Percentiles rank a stretch among this genome's conserved stretches.
phyloP scores from a whole-genome alignment of 1,140 invertebrate genomes.

The Caenorhabditis inopinata region DNA sequence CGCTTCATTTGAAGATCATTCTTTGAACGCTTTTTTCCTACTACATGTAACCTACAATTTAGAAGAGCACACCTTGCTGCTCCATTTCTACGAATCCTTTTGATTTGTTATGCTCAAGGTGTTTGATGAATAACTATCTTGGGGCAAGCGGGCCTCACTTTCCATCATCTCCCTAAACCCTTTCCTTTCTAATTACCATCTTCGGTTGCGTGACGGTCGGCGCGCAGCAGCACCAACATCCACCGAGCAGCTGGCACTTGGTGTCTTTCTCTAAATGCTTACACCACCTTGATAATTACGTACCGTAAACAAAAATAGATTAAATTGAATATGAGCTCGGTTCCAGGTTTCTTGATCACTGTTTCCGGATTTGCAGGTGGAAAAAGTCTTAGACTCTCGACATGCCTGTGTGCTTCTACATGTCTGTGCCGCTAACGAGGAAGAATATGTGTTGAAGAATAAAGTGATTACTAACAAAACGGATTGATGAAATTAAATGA shows the following conservation, averaged over 20 bases:
- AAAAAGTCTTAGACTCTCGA: background rate
- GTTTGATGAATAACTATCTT: constrained; percentile 12
- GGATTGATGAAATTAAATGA: background rate
- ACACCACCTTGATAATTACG: constrained; percentile 4
- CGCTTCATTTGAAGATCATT: no score
- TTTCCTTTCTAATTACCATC: constrained; percentile 17
- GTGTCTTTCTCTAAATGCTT: constrained; percentile 13
- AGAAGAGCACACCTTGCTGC: background rate
- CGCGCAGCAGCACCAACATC: background rate
- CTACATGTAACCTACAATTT: background rate
- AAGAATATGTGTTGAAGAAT: constrained; percentile 28
- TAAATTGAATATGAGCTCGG: background rate
- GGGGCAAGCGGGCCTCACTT: background rate
- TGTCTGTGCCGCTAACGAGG: constrained; percentile 2
- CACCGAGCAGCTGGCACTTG: constrained; percentile 4
- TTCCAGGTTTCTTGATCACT: background rate
- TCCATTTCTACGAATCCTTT: background rate
- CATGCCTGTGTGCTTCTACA: background rate
- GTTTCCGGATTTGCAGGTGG: constrained; percentile 18
- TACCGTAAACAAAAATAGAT: constrained; percentile 1
- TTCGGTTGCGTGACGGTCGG: constrained; percentile 13
- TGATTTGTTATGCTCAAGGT: background rate
- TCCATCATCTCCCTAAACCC: background rate
- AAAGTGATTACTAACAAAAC: constrained; percentile 19
- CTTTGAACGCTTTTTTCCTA: background rate